A percentile compares a stretch with the other conserved stretches of the same genome.
phyloP scores from a whole-genome alignment of 1,140 invertebrate genomes.

The Drosophila kurseongensis region DNA sequence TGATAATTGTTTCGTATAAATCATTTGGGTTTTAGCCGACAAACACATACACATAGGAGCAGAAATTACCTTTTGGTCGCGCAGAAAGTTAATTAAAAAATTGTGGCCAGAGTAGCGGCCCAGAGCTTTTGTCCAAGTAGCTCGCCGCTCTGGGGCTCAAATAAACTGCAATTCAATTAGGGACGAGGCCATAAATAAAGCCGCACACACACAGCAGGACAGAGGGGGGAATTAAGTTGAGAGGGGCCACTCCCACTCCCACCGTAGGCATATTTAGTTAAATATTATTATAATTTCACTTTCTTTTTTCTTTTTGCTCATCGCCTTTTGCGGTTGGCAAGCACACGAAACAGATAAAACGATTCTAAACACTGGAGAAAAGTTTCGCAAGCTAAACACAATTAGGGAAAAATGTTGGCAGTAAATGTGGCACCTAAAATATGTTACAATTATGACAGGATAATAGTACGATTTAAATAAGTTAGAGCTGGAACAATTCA shows the following conservation, averaged over 20 bases:
- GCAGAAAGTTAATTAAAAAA: slow-evolving; percentile 80
- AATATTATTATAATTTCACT: slow-evolving; percentile 79
- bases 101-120: slow-evolving; percentile 54
- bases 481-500: too few species aligned
- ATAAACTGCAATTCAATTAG: slow-evolving; percentile 83
- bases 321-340: slow-evolving; percentile 43
- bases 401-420: not conserved
- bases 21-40: slow-evolving; percentile 52
- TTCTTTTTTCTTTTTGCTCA: slow-evolving; percentile 22
- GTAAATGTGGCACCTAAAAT: not conserved
- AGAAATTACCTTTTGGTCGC: slow-evolving; percentile 58
- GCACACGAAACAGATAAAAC: slow-evolving; percentile 57
- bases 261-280: slow-evolving; percentile 71
- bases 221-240: slow-evolving; percentile 7
- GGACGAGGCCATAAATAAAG: slow-evolving; percentile 73
- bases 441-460: too few species aligned
- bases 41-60: slow-evolving; percentile 11
- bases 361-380: slow-evolving; percentile 19
- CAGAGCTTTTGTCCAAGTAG: slow-evolving; percentile 75
- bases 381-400: accelerated
- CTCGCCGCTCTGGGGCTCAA: slow-evolving; percentile 44
- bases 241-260: slow-evolving; percentile 1
- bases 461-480: too few species aligned
- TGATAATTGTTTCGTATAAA: slow-evolving; percentile 80
- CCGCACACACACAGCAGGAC: slow-evolving; percentile 24